These are phyloP conservation scores for Parochlus steinenii DNA, from an alignment of 2,888 invertebrate genomes.

Conservation along the genomic window DNA sequence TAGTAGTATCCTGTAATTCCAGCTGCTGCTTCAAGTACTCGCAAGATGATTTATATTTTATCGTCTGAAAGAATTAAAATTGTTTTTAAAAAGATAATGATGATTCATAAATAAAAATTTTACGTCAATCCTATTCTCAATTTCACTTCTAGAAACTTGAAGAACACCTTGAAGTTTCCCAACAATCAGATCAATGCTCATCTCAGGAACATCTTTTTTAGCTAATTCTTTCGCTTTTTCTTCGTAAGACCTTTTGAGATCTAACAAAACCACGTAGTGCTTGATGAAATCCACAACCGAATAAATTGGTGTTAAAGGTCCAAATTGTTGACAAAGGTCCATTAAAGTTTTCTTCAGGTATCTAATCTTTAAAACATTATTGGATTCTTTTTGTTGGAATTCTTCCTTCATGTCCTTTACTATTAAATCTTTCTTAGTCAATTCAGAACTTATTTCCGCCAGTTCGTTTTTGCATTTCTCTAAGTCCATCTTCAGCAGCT, in stretches of 20 bases:
- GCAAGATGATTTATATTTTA: conserved; percentile 26
- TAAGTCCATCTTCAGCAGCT: conserved; percentile 16
- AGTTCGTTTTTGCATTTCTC: conserved; percentile 17
- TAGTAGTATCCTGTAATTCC: conserved; percentile 19
- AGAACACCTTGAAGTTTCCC: conserved; percentile 7
- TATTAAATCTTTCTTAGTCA: conserved; percentile 10
- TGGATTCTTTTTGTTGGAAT: conserved; percentile 21
- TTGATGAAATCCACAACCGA: conserved; percentile 24
- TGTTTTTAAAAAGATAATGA: background rate
- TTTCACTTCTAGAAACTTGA: conserved; percentile 13
- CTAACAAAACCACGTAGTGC: conserved; percentile 9
- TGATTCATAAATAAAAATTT: background rate
- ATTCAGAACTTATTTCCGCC: conserved; percentile 13
- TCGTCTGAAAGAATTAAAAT: conserved; percentile 17
- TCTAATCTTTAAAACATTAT: conserved; percentile 22
- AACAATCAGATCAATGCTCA: conserved; percentile 14
- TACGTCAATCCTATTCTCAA: conserved; percentile 20
- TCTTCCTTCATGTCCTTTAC: conserved; percentile 14
- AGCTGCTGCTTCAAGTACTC: conserved; percentile 23
- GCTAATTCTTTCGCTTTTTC: background rate
- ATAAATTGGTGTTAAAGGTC: conserved; percentile 28
- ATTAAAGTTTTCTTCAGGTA: conserved; percentile 24
- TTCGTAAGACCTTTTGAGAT: conserved; percentile 3
- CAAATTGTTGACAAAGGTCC: conserved; percentile 24
- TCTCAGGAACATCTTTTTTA: background rate